Percentiles rank a stretch among this genome's conserved stretches.
phyloP scores from a whole-genome alignment of 2,113 vertebrate species.

The Sinocyclocheilus grahami region DNA sequence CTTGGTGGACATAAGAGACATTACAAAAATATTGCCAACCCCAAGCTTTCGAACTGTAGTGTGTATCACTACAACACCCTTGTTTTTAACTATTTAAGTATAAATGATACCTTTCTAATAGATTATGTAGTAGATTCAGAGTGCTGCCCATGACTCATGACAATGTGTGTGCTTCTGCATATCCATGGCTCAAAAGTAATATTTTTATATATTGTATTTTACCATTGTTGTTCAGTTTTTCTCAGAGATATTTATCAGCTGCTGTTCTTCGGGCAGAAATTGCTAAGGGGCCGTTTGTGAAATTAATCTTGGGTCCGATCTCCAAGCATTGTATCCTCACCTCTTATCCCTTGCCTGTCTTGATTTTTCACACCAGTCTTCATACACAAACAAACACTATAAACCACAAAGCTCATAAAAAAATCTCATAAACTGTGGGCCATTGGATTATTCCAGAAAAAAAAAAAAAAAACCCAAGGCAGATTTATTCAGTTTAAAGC shows the following conservation, averaged over 20 bases:
- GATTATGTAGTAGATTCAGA: neutral
- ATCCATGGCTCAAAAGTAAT: neutral
- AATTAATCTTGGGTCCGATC: neutral
- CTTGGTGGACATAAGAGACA: too few relatives aligned
- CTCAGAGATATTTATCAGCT: neutral
- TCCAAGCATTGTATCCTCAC: neutral
- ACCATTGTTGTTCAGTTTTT: neutral
- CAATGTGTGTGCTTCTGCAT: neutral
- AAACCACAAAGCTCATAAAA: slow-evolving; percentile 15
- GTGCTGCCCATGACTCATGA: neutral
- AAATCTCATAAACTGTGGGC: slow-evolving; percentile 34
- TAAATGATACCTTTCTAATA: neutral
- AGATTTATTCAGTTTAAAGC: slow-evolving; percentile 19
- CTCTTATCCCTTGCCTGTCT: neutral
- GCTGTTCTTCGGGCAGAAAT: neutral
- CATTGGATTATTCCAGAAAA: slow-evolving; percentile 48
- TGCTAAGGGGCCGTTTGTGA: neutral
- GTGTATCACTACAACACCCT: neutral
- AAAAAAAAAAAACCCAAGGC: neutral
- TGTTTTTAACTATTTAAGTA: neutral
- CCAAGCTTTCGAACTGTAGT: neutral
- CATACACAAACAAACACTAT: neutral
- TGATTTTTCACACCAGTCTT: neutral
- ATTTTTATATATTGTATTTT: neutral
- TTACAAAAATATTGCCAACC: neutral